Base-by-base conservation (phyloP, 2,888 invertebrate genomes). In the Patella pellucida region DNA sequence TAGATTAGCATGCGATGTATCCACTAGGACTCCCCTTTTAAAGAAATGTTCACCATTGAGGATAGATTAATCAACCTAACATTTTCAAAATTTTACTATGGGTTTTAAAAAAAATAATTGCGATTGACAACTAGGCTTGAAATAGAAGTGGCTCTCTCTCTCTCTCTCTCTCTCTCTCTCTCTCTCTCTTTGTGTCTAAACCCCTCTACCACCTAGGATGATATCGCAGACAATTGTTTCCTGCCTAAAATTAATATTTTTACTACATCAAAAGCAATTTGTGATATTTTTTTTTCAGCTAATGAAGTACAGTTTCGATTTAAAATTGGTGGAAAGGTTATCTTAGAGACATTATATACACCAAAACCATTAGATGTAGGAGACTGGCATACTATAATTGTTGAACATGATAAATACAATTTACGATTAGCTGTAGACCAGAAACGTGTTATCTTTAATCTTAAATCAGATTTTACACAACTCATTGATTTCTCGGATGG, bases 311-410 rank as follows among this genome's bases (percentile, higher is more conserved):
- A 79, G 69, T 86, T 88, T 75, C 78, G 81, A 77, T 82, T 86
- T 76, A 72, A 75, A 12, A 79, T 85, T 72, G 82, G 83, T 52
- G 77, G 79, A 16, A 77, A 80, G 23, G 71, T 78, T 31, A 79
- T 85, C 12, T 95, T 95, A 88, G 92, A 96, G 77, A 95, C 95
- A 69, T 95, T 97, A 79, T 94, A 95, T 87, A 96, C 96, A 3
- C 94, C 94, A 82, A 93, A 95, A 69, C 94, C 95, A 88, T 92
- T 98, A 71, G 97, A 97, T 89, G 95, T 95, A 72, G 97, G 97
- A 1, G 96, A 97, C 90, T 98, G 97, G 98, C 97, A 98, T 91
- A 96, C 97, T 92, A 95, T 97, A 81, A 96, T 96, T 95, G 96
- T 98, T 79, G 97, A 97, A 92, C 96, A 97, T 90, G 97, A 97